Conservation (phyloP, 2,113 vertebrate species). For the Festucalex cinctus region DNA sequence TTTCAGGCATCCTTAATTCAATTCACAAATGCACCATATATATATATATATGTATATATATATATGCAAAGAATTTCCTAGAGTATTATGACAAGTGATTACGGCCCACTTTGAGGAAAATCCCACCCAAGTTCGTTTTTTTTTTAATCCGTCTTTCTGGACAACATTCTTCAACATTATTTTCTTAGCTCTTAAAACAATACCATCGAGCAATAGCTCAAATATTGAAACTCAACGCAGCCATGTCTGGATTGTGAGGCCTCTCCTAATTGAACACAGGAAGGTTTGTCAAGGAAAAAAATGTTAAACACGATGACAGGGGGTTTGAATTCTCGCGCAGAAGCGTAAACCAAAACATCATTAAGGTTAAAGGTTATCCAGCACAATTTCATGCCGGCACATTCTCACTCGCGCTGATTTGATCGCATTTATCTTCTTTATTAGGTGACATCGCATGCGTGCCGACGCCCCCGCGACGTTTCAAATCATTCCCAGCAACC, state of each 20-base stretch:
- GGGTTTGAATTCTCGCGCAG: slow-evolving; percentile 21
- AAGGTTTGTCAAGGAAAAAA: slow-evolving; percentile 37
- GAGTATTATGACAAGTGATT: background rate
- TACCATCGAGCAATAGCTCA: background rate
- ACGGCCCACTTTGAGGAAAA: slow-evolving; percentile 12
- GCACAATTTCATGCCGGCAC: slow-evolving; percentile 21
- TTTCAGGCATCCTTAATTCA: background rate
- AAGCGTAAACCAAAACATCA: slow-evolving; percentile 11
- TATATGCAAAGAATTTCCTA: background rate
- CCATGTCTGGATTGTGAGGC: slow-evolving; percentile 22
- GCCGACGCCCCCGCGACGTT: slow-evolving; percentile 10
- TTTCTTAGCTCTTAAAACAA: slow-evolving; percentile 35
- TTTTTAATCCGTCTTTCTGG: slow-evolving; percentile 19
- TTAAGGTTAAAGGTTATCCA: slow-evolving; percentile 31
- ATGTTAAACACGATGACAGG: slow-evolving; percentile 12
- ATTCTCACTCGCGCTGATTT: slow-evolving; percentile 25
- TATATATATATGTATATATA: too few species aligned
- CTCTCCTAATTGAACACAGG: slow-evolving; percentile 26
- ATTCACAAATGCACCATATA: background rate
- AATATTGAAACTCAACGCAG: slow-evolving; percentile 28
- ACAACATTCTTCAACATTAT: slow-evolving; percentile 37
- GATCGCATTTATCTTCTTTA: background rate
- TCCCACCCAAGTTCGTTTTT: slow-evolving; percentile 13
- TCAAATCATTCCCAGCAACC: slow-evolving; percentile 15
- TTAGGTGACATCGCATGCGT: slow-evolving; percentile 28